Conservation (phyloP, 2,113 vertebrate species). For the Petromus typicus region DNA sequence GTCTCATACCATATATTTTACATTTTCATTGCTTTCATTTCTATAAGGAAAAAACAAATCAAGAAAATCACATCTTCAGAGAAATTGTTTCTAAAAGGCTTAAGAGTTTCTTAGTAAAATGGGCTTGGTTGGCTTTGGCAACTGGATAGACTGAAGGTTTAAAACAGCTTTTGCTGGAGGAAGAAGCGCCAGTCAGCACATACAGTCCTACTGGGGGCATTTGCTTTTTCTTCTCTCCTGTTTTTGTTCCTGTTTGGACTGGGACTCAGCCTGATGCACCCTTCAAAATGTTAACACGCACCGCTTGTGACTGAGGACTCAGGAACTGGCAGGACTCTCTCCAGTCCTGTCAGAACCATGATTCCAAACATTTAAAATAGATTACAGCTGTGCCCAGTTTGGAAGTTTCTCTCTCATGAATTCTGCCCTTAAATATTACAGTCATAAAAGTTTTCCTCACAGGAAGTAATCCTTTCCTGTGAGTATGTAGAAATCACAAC, state of each 20-base stretch:
- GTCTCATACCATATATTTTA: constrained; percentile 8
- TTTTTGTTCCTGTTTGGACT: neutral
- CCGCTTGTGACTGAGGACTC: neutral
- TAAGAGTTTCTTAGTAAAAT: neutral
- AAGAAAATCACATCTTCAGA: neutral
- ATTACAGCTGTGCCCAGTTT: neutral
- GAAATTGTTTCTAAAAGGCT: neutral
- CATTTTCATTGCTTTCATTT: neutral
- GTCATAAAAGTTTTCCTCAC: neutral
- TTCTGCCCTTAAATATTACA: neutral
- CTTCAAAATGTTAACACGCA: neutral
- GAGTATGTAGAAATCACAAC: neutral
- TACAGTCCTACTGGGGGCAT: neutral
- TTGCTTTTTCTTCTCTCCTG: neutral
- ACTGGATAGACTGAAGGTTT: neutral
- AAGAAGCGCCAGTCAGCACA: no score
- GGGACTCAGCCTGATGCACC: neutral
- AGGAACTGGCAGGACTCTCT: neutral
- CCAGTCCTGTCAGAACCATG: neutral
- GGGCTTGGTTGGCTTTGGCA: neutral
- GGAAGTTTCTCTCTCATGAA: neutral
- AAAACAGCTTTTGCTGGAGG: neutral
- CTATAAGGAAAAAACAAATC: constrained; percentile 41
- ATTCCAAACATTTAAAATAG: neutral
- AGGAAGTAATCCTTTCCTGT: neutral